These are phyloP conservation scores for Drosophila meridionalis DNA, from an alignment of 2,888 invertebrate species.

Conservation along the genomic window DNA sequence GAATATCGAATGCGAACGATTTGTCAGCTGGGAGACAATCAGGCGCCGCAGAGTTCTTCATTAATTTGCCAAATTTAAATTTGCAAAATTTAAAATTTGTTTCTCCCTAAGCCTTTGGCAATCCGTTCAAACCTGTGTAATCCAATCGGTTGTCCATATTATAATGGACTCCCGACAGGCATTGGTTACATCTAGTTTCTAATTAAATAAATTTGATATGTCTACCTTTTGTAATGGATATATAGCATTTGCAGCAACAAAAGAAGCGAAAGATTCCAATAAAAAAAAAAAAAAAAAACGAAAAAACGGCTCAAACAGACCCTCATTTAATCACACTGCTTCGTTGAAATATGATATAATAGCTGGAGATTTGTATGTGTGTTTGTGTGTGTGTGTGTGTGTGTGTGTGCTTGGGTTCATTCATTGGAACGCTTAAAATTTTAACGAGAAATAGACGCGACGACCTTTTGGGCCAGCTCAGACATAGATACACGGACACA, in stretches of 20 bases:
- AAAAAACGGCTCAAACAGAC: neutral
- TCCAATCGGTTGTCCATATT: constrained; percentile 1
- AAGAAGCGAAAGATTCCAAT: neutral
- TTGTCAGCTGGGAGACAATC: constrained; percentile 20
- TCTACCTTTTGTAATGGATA: constrained; percentile 3
- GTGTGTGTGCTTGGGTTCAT: neutral
- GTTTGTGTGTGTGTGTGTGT: constrained; percentile 1
- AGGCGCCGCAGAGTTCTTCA: neutral
- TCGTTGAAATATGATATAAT: constrained; percentile 48
- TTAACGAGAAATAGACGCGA: constrained; percentile 46
- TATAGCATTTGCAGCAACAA: neutral
- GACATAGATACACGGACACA: constrained; percentile 36
- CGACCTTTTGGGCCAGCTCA: constrained; percentile 47
- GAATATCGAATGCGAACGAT: neutral
- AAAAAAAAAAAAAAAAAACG: neutral
- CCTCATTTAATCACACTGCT: constrained; percentile 9
- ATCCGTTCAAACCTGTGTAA: constrained; percentile 4
- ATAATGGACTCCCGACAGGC: neutral
- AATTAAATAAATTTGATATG: constrained; percentile 26
- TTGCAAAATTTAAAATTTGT: neutral
- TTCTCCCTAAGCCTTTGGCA: neutral
- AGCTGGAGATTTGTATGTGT: constrained; percentile 8
- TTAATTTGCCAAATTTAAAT: neutral
- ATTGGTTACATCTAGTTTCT: constrained; percentile 1
- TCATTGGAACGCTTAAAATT: constrained; percentile 50